These are phyloP conservation scores for Onthophagus sagittarius DNA, from an alignment of 2,888 invertebrate species.

Conservation along the genomic window DNA sequence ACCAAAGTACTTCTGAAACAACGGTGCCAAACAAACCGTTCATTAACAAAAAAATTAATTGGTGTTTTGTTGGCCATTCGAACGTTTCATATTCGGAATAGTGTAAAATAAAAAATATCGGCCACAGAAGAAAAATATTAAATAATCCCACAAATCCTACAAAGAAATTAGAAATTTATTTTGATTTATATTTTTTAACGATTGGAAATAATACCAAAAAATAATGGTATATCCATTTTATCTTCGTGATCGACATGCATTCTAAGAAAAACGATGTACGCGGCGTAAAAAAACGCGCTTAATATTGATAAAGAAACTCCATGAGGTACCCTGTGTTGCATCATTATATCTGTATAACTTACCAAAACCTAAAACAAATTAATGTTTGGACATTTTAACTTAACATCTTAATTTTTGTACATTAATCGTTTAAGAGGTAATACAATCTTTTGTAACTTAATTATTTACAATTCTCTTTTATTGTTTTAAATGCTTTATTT, in stretches of 20 bases:
- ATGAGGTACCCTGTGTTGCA: slow-evolving; percentile 66
- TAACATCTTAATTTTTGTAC: no score
- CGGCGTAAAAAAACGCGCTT: slow-evolving; percentile 86
- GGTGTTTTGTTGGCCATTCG: slow-evolving; percentile 77
- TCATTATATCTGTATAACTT: slow-evolving; percentile 66
- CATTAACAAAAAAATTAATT: slow-evolving; percentile 74
- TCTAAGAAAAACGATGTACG: slow-evolving; percentile 83
- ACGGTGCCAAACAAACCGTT: slow-evolving; percentile 91
- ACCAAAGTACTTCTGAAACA: slow-evolving; percentile 87
- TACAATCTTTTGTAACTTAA: no score
- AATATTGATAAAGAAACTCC: slow-evolving; percentile 79
- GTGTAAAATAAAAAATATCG: slow-evolving; percentile 82
- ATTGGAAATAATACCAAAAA: slow-evolving; percentile 69
- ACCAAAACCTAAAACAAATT: slow-evolving; percentile 78
- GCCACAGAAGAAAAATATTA: slow-evolving; percentile 84
- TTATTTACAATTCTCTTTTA: no score
- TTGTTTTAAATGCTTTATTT: no score
- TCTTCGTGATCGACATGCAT: slow-evolving; percentile 88
- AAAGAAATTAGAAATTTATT: slow-evolving; percentile 31
- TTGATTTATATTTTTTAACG: slow-evolving; percentile 1
- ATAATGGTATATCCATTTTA: slow-evolving; percentile 89
- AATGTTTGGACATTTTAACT: no score
- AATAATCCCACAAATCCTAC: slow-evolving; percentile 91
- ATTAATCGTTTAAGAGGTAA: no score
- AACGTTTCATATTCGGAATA: slow-evolving; percentile 78